Percentiles rank a stretch among this genome's conserved stretches.
phyloP scores from a whole-genome alignment of 2,888 invertebrate genomes.

The Quadriops clusia region DNA sequence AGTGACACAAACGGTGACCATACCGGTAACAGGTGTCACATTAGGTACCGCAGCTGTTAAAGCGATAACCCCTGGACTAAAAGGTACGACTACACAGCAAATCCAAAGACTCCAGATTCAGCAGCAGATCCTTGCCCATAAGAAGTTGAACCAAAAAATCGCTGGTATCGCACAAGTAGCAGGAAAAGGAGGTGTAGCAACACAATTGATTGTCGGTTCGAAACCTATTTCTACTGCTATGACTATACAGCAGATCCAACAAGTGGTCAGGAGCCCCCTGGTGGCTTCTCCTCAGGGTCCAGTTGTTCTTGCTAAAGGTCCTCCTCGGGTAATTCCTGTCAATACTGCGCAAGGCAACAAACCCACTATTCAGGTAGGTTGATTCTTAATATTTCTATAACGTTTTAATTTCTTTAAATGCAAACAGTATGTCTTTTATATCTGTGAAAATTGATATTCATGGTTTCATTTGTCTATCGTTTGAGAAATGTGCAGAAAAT shows the following conservation, averaged over 20 bases:
- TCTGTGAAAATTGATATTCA: no score
- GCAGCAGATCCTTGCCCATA: constrained; percentile 43
- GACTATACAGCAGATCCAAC: constrained; percentile 64
- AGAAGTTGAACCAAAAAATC: constrained; percentile 47
- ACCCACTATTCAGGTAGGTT: constrained; percentile 46
- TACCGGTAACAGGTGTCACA: constrained; percentile 41
- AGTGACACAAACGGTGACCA: constrained; percentile 39
- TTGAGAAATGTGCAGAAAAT: no score
- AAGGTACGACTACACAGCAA: constrained; percentile 49
- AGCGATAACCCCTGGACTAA: constrained; percentile 27
- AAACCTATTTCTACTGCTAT: constrained; percentile 50
- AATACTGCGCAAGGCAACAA: constrained; percentile 43
- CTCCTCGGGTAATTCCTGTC: constrained; percentile 54
- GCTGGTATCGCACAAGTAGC: constrained; percentile 45
- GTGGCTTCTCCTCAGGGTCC: constrained; percentile 43
- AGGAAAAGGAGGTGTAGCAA: constrained; percentile 42
- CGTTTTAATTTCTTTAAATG: no score
- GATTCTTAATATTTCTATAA: constrained; percentile 3
- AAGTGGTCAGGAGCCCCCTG: constrained; percentile 44
- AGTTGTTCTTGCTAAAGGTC: constrained; percentile 49
- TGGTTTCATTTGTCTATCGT: no score
- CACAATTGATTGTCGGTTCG: constrained; percentile 59
- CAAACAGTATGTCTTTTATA: no score
- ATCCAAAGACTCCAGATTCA: constrained; percentile 53
- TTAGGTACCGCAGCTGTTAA: constrained; percentile 35